phyloP scores from a whole-genome alignment of 2,888 invertebrate species.

The Merodon equestris region DNA sequence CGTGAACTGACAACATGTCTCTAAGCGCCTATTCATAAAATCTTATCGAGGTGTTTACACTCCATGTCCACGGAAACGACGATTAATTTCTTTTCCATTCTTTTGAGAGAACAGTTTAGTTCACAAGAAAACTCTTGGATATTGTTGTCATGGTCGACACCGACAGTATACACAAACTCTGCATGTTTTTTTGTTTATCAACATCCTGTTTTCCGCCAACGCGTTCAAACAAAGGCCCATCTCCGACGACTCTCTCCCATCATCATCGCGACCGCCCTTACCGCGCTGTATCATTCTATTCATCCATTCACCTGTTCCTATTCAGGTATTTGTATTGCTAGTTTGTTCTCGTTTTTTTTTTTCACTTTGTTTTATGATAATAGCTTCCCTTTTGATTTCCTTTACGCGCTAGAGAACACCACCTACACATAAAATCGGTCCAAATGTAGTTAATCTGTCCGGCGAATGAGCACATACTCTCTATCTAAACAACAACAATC shows the following conservation, averaged over 20 bases:
- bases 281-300: constrained; percentile 30
- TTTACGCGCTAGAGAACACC: constrained; percentile 66
- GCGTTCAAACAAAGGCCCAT: constrained; percentile 62
- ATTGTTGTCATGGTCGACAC: constrained; percentile 28
- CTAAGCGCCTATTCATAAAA: constrained; percentile 37
- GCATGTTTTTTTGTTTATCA: constrained; percentile 43
- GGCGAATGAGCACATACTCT: constrained; percentile 2
- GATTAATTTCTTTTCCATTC: constrained; percentile 22
- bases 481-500: constrained; percentile 41
- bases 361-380: constrained; percentile 44
- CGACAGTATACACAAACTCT: no score
- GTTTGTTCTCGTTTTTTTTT: constrained; percentile 27
- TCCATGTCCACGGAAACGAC: constrained; percentile 25
- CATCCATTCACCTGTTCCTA: constrained; percentile 65
- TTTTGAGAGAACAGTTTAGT: constrained; percentile 39
- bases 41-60: constrained; percentile 48
- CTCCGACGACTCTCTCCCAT: constrained; percentile 44
- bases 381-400: constrained; percentile 60
- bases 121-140: constrained; percentile 54
- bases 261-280: constrained; percentile 28
- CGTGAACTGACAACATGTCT: no score
- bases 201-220: constrained; percentile 68
- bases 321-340: constrained; percentile 29
- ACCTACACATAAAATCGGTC: constrained; percentile 30
- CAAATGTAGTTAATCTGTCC: constrained; percentile 27